phyloP scores from a whole-genome alignment of 2,888 invertebrate species.

The Limnephilus auricula region DNA sequence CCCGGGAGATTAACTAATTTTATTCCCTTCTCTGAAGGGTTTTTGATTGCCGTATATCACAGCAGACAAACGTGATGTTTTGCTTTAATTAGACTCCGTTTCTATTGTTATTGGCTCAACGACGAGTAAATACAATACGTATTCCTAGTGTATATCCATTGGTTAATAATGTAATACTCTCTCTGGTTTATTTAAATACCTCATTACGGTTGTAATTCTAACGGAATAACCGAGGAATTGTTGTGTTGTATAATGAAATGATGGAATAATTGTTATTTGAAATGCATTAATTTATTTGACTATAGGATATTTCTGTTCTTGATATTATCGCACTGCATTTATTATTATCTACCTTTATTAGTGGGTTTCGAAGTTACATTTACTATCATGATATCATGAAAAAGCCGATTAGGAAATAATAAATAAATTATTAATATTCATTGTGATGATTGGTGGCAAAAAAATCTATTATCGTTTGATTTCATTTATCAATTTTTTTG shows the following conservation, averaged over 20 bases:
- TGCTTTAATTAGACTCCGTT: conserved; percentile 51
- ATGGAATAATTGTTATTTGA: neutral
- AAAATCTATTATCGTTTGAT: too few relatives aligned
- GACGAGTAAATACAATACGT: neutral
- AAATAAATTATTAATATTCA: too few relatives aligned
- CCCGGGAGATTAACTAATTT: conserved; percentile 43
- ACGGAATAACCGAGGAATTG: neutral
- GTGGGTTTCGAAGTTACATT: too few relatives aligned
- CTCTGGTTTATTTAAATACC: neutral
- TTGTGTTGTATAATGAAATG: neutral
- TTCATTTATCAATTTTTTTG: too few relatives aligned
- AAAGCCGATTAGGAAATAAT: too few relatives aligned
- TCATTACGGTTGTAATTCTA: neutral
- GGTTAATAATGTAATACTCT: neutral
- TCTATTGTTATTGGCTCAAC: conserved; percentile 31
- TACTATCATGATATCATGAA: too few relatives aligned
- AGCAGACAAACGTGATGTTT: conserved; percentile 51
- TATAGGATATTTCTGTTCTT: neutral
- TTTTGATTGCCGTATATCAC: conserved; percentile 49
- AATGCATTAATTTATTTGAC: neutral
- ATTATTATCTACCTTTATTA: too few relatives aligned
- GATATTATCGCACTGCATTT: neutral
- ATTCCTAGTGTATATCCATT: neutral
- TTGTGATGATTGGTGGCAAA: too few relatives aligned
- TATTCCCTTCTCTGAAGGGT: conserved; percentile 40